Evolutionary conservation across 2,888 invertebrate species (phyloP), one percentile per base, ranked within the genome.

Genomic region (Tridacna crocea): DNA sequence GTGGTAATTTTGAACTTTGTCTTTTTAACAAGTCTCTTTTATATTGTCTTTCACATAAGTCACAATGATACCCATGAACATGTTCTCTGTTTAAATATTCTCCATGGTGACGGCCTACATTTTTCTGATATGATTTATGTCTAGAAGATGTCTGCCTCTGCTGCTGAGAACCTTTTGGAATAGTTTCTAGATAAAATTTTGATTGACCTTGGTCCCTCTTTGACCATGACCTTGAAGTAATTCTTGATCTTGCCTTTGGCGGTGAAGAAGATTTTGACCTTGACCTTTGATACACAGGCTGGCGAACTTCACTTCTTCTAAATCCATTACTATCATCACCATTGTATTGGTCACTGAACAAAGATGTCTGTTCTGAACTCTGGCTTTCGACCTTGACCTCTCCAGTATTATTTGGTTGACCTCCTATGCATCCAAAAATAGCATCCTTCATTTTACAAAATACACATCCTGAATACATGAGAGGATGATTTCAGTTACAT

Each of bases 371-470:
- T 72, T 70, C 76, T 77, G 68, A 70, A 47, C 55, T 36, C 12
- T 36, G 68, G 61, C 72, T 80, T 74, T 82, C 74, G 68, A 51
- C 78, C 47, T 22, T 48, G 74, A 68, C 68, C 68, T 68, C 68
- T 68, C 46, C n/a, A 27, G 46, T 77, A 58, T 70, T 46, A 47
- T 83, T 74, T 75, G 87, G 82, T 80, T 82, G 77, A 74, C 80
- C 80, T 76, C 87, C 87, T 82, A 87, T 87, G 74, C 87, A 87
- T 63, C 80, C 87, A 51, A 87, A 68, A 60, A 87, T 61, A 68
- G 87, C 87, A 74, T 87, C 84, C 84, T 80, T 84, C 87, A 87
- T 87, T 75, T 87, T 87, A 87, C 87, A 87, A 36, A 82, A 84
- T 70, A 83, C 79, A 72, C 87, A 87, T 87, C 80, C 82, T 87